phyloP scores from a whole-genome alignment of 2,113 vertebrate species.

The Stictonetta naevosa region DNA sequence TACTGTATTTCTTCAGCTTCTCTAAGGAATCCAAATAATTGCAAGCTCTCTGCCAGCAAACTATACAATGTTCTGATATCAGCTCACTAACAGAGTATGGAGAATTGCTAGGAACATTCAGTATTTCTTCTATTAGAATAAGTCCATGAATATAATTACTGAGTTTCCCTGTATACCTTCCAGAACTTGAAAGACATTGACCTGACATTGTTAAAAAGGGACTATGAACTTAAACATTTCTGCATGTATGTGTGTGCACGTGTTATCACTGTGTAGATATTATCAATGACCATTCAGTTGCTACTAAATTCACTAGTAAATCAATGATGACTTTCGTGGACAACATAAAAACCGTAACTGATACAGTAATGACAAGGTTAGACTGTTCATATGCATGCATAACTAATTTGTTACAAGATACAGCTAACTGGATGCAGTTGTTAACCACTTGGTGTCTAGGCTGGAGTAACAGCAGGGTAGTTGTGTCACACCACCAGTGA shows the following conservation, averaged over 20 bases:
- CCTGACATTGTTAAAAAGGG: neutral
- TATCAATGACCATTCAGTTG: neutral
- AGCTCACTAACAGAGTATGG: neutral
- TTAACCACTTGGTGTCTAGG: neutral
- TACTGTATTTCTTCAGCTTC: neutral
- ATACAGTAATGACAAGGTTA: neutral
- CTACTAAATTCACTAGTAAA: neutral
- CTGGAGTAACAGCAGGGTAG: neutral
- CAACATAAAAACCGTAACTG: neutral
- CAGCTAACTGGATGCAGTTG: neutral
- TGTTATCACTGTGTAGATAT: neutral
- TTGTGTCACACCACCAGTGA: neutral
- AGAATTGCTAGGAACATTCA: slow-evolving; percentile 6
- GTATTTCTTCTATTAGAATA: neutral
- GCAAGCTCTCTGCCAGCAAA: neutral
- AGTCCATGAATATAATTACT: neutral
- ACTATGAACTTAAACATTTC: neutral
- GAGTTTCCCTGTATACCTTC: neutral
- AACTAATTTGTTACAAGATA: neutral
- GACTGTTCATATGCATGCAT: neutral
- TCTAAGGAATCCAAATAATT: slow-evolving; percentile 1
- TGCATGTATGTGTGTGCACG: too few relatives aligned
- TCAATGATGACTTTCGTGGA: neutral
- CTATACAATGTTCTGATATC: neutral
- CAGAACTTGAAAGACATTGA: neutral